Conservation (phyloP, 2,113 vertebrate species). For the Australoheros scitulus region DNA sequence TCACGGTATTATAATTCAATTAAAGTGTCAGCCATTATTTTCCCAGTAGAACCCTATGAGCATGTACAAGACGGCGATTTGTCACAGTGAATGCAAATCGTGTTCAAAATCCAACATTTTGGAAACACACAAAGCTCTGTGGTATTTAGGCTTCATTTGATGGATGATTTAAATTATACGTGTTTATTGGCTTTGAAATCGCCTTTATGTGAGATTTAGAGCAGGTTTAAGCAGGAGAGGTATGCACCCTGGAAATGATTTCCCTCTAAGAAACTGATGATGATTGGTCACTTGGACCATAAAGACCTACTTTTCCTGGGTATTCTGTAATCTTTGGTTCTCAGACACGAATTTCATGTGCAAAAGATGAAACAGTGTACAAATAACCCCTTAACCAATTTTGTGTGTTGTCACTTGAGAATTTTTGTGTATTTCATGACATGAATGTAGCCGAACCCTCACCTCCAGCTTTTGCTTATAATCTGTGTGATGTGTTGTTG, state of each 20-base stretch:
- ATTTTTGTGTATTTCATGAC: background rate
- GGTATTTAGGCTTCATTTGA: background rate
- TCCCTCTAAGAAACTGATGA: background rate
- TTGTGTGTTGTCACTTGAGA: background rate
- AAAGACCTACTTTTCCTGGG: background rate
- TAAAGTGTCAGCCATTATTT: constrained; percentile 33
- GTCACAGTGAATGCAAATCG: constrained; percentile 25
- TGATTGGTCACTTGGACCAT: background rate
- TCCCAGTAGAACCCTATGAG: background rate
- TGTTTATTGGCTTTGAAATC: constrained; percentile 9
- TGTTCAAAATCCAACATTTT: constrained; percentile 14
- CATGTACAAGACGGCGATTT: background rate
- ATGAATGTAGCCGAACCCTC: too few species aligned
- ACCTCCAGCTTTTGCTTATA: too few species aligned
- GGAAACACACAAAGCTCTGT: background rate
- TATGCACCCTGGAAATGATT: background rate
- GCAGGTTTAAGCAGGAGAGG: background rate
- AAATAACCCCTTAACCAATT: too few species aligned
- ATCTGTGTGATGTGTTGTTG: background rate
- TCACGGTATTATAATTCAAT: constrained; percentile 44
- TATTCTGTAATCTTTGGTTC: background rate
- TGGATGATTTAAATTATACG: constrained; percentile 14
- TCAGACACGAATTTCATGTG: background rate
- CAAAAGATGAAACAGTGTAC: background rate
- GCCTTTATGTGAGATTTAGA: background rate